Conservation (phyloP, 2,113 vertebrate genomes). For the Chrysemys picta region DNA sequence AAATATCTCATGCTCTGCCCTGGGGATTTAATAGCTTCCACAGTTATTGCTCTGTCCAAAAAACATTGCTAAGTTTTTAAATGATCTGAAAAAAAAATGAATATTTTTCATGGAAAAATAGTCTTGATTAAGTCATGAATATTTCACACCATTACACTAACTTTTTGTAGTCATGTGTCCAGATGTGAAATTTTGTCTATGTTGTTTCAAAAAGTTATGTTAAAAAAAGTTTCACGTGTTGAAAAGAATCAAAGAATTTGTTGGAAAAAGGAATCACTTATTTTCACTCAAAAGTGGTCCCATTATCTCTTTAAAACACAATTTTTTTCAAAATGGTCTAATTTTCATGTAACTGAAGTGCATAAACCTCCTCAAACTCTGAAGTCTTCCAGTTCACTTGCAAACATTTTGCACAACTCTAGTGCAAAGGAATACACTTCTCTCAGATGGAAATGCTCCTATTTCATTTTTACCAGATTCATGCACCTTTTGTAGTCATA, state of each 20-base stretch:
- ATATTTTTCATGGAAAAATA: not conserved
- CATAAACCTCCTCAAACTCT: not conserved
- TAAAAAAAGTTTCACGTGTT: not conserved
- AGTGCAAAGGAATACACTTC: not conserved
- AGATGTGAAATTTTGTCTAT: slow-evolving; percentile 4
- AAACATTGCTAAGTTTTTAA: not conserved
- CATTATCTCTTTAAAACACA: not conserved
- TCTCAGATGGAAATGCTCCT: fast-evolving
- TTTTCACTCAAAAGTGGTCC: not conserved
- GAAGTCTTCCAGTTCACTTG: not conserved
- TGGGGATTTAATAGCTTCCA: not conserved
- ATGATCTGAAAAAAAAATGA: not conserved
- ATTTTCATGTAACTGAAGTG: not conserved
- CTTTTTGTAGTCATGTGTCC: not conserved
- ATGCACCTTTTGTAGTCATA: fast-evolving
- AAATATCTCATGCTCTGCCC: not conserved
- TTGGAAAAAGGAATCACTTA: not conserved
- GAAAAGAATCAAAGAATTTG: not conserved
- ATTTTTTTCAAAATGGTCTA: not conserved
- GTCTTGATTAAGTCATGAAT: not conserved
- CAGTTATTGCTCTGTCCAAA: not conserved
- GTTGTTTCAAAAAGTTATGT: not conserved
- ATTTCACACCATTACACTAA: not conserved
- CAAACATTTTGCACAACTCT: not conserved
- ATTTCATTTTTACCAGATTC: not conserved